Percentiles rank a stretch among this genome's conserved stretches.
These are phyloP conservation scores for Lepidurus arcticus DNA, from an alignment of 1,140 invertebrate genomes.

Conservation along the genomic window DNA sequence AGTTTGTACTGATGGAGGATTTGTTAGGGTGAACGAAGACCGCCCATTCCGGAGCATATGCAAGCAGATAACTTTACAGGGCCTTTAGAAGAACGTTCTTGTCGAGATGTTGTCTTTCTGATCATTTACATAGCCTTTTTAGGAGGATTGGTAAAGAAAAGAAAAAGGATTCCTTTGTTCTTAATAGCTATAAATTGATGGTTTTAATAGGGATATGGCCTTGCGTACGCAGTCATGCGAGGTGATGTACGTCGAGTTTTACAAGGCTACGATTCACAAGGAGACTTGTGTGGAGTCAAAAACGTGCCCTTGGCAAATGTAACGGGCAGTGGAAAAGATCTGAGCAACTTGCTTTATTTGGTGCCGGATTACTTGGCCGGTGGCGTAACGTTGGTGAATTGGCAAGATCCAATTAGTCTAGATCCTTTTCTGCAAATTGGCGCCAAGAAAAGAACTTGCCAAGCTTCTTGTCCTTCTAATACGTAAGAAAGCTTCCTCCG, in stretches of 20 bases:
- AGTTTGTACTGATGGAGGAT: background rate
- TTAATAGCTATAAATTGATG: constrained; percentile 17
- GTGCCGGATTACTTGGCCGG: constrained; percentile 35
- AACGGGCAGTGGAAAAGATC: constrained; percentile 49
- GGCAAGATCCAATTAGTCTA: constrained; percentile 37
- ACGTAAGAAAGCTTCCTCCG: constrained; percentile 38
- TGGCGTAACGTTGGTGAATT: constrained; percentile 36
- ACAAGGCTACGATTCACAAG: constrained; percentile 62
- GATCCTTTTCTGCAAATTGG: constrained; percentile 42
- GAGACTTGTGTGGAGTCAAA: constrained; percentile 57
- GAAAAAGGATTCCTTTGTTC: constrained; percentile 13
- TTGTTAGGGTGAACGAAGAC: constrained; percentile 25
- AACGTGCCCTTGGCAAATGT: constrained; percentile 44
- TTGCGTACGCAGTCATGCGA: constrained; percentile 47
- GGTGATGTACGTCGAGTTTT: constrained; percentile 56
- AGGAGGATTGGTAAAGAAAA: constrained; percentile 52
- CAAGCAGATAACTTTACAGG: constrained; percentile 26
- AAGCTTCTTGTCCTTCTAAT: constrained; percentile 39
- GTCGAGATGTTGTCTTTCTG: constrained; percentile 55
- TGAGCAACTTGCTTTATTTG: constrained; percentile 48
- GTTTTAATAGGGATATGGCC: constrained; percentile 32
- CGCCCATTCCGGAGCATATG: background rate
- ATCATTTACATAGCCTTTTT: constrained; percentile 50
- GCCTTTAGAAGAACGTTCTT: constrained; percentile 46
- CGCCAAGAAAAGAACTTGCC: constrained; percentile 41